Percentiles rank a stretch among this genome's conserved stretches.
phyloP scores from a whole-genome alignment of 2,113 vertebrate genomes.

The Tetraodon nigroviridis region DNA sequence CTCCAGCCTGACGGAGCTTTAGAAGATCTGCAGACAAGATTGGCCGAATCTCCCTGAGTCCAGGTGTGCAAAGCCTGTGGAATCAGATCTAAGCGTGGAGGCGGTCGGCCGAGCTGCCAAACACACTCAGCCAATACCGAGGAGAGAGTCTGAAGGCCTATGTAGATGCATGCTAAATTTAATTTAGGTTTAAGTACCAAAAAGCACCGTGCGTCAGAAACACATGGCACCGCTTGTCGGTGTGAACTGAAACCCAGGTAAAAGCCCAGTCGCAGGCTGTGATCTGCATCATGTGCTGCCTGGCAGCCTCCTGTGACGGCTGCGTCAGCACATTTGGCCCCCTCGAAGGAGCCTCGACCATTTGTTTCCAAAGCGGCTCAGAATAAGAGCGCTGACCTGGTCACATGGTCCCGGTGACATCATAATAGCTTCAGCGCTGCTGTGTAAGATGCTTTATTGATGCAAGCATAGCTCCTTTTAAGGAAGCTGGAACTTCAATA shows the following conservation, averaged over 20 bases:
- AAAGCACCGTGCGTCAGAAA: no score
- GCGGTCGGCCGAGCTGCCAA: no score
- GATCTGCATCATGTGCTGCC: background rate
- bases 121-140: no score
- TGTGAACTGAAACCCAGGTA: background rate
- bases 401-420: conserved; percentile 31
- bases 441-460: conserved; percentile 29
- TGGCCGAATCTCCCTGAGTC: no score
- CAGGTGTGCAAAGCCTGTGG: no score
- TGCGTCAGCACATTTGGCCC: conserved; percentile 12
- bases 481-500: conserved; percentile 19
- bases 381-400: background rate
- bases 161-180: no score
- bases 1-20: no score
- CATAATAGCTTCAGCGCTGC: conserved; percentile 11
- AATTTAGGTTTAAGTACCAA: no score
- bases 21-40: no score
- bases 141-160: no score
- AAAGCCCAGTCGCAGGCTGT: background rate
- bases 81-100: no score
- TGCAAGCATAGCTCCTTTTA: conserved; percentile 7
- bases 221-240: no score
- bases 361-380: conserved; percentile 13
- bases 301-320: background rate
- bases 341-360: conserved; percentile 9